Evolutionary conservation across 92 coral and sea anemone genomes (phyloP).

Genomic region (Parazoanthus darwini): DNA sequence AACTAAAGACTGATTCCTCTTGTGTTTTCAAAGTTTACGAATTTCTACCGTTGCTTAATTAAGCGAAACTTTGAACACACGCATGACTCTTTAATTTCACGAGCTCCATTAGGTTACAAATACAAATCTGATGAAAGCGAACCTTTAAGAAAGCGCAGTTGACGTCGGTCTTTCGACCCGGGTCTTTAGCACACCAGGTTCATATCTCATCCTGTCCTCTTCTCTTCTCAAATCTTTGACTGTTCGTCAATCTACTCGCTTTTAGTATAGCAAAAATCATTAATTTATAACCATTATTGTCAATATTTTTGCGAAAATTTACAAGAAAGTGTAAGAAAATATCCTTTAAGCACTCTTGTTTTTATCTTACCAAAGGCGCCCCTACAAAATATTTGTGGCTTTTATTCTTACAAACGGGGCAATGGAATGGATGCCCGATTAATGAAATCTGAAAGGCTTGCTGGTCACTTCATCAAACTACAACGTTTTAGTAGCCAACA

Average conservation of each 20-base stretch:
- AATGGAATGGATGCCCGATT: too few relatives aligned
- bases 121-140: too few relatives aligned
- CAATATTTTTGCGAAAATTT: neutral
- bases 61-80: too few relatives aligned
- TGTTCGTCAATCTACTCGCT: neutral
- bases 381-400: neutral
- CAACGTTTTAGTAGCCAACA: neutral
- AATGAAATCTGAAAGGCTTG: too few relatives aligned
- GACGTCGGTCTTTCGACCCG: too few relatives aligned
- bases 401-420: neutral
- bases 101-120: too few relatives aligned
- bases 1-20: too few relatives aligned
- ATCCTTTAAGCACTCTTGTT: neutral
- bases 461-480: neutral
- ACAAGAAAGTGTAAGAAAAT: conserved; percentile 11
- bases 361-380: neutral
- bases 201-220: neutral
- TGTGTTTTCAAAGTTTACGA: too few relatives aligned
- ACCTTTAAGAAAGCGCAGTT: too few relatives aligned
- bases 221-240: neutral
- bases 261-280: conserved; percentile 13
- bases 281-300: neutral
- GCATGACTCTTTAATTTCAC: too few relatives aligned
- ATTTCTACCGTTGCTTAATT: too few relatives aligned
- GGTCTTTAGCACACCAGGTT: neutral